Evolutionary conservation across 2,888 invertebrate genomes (phyloP), one percentile per base, ranked within the genome.

Genomic region (Doris montereyensis): DNA sequence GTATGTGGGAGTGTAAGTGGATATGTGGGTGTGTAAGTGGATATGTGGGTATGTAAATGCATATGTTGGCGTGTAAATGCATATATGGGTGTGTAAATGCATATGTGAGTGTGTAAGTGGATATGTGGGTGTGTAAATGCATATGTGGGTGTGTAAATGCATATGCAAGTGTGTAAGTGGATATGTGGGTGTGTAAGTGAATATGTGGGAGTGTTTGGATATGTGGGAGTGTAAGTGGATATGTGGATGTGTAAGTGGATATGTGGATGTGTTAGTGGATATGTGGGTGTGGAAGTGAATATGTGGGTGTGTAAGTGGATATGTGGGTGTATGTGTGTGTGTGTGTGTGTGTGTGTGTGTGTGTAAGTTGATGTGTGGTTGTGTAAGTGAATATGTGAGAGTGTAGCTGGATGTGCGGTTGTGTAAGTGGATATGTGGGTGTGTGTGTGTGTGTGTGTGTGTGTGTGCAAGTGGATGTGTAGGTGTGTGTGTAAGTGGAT

Each of bases 131-230:
- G n/a, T n/a, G n/a, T n/a, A n/a, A n/a, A n/a, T n/a, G n/a, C n/a
- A n/a, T n/a, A n/a, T n/a, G n/a, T n/a, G n/a, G n/a, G n/a, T n/a
- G n/a, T n/a, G n/a, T n/a, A n/a, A n/a, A n/a, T n/a, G n/a, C 21
- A n/a, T 68, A 68, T 68, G 30, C 30, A 68, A 28, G 30, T 71
- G 17, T 34, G 71, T 71, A 13, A 30, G 71, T 71, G 5, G 21
- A 26, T 71, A 13, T 17, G 71, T 34, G 10, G 13, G 71, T 71
- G 4, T 17, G 32, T 34, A 4, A 2, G 32, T 34, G 2, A 1
- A 30, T 71, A 10, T 71, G 71, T 71, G 30, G 71, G 32, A 17
- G 28, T 70, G 1, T 2, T 2, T 34, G 52, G 17, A 41, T 10
- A 17, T 41, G 17, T 41, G 17, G 52, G 5, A 41, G 17, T 10